Conservation (phyloP, 23 tunicate genomes). For the Oikopleura vanhoeffeni region DNA sequence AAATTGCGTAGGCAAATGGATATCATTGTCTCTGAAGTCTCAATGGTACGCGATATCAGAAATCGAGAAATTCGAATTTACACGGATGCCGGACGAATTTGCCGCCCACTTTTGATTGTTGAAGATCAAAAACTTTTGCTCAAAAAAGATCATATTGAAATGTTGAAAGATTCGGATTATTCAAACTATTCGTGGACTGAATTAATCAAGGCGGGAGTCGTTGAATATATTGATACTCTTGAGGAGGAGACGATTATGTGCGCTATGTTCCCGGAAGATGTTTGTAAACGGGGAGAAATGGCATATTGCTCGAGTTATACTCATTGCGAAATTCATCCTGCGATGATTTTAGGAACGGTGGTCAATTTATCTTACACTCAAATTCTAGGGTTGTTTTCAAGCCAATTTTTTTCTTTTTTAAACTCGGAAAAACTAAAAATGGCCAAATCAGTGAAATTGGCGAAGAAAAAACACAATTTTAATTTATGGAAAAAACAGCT, state of each 20-base stretch:
- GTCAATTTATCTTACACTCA: too few relatives aligned
- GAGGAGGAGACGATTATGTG: slow-evolving; percentile 99
- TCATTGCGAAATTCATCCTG: slow-evolving; percentile 98
- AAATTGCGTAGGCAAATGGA: slow-evolving; percentile 95
- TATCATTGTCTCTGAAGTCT: slow-evolving; percentile 95
- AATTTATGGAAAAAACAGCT: too few relatives aligned
- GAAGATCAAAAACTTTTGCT: slow-evolving; percentile 83
- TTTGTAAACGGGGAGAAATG: slow-evolving; percentile 64
- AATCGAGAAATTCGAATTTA: slow-evolving; percentile 94
- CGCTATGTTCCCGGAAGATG: slow-evolving; percentile 97
- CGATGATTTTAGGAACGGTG: slow-evolving; percentile 97
- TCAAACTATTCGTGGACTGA: slow-evolving; percentile 91
- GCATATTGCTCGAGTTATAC: slow-evolving; percentile 89
- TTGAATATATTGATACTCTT: slow-evolving; percentile 92
- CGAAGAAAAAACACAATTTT: too few relatives aligned
- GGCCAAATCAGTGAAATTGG: too few relatives aligned
- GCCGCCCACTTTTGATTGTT: slow-evolving; percentile 84
- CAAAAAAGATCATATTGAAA: slow-evolving; percentile 67
- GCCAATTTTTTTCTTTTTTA: too few relatives aligned
- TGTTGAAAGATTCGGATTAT: slow-evolving; percentile 60
- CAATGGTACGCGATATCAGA: slow-evolving; percentile 94
- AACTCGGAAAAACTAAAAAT: too few relatives aligned
- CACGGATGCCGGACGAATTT: slow-evolving; percentile 96
- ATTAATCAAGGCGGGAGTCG: slow-evolving; percentile 84
- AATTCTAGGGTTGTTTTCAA: too few relatives aligned